Evolutionary conservation across 2,888 invertebrate genomes (phyloP), one percentile per base, ranked within the genome.

Genomic region (Nephrotoma flavescens): DNA sequence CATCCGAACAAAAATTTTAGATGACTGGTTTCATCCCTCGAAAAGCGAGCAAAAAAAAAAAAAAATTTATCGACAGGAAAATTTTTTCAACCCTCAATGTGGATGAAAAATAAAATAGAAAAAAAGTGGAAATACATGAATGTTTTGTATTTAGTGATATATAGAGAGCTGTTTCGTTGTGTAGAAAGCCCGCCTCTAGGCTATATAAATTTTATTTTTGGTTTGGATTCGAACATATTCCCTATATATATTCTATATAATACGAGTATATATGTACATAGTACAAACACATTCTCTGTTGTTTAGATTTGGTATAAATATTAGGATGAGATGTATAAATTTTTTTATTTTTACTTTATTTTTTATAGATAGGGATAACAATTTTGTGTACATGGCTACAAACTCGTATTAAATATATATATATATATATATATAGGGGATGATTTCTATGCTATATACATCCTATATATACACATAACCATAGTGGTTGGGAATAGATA

Each of bases 111-210:
- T 19, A 19, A 71, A 31, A 7, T 9, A 71, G 31, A 31, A 31
- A 52, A 71, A 71, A 71, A 71, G 71, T 71, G 71, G 71, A 71
- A 71, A 71, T 71, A 71, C 71, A 71, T 71, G 71, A 71, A 71
- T 71, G 71, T 71, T 71, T 71, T 31, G 71, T 71, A 31, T 71
- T 71, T 71, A 19, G 71, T 71, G 31, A 31, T 31, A 31, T 31
- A 31, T 52, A 52, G 6, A 71, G 52, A 52, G 52, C 52, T 71
- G 71, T 71, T 71, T 71, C 31, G 71, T 71, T 71, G 85, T 85
- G 41, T 47, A 86, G 44, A 86, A 47, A 86, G 44, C 86, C 86
- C 86, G 86, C 86, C 86, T 86, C 86, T 47, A 86, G 86, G 86
- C 86, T 86, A 86, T 86, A 19, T 19, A 86, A 45, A n/a, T 86